Evolutionary conservation across 2,888 invertebrate species (phyloP), one percentile per base, ranked within the genome.

Genomic region (Eupithecia tripunctaria): DNA sequence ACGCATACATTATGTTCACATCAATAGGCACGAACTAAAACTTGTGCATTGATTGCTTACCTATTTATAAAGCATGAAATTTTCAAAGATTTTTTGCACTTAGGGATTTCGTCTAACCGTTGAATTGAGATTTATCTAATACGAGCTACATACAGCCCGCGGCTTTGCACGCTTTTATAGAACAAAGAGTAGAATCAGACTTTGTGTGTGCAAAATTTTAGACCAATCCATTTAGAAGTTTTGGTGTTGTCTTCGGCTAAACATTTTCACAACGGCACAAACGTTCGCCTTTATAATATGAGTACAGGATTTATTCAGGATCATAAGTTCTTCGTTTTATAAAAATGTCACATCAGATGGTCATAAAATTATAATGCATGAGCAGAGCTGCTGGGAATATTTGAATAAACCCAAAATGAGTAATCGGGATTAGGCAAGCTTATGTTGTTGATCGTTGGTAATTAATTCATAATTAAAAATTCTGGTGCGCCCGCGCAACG

Each of bases 381-480:
- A 25, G 63, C 62, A 21, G 63, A 69, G 10, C 8, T 36, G 66
- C 18, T 25, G 47, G n/a, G 79, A 71, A 76, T 74, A 80, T 81
- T 80, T 82, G 77, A 82, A 79, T 81, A 81, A 78, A 82, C 81
- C 80, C 75, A 82, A 84, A 82, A 84, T 84, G 85, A 86, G 82
- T 85, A 86, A 85, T 86, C 85, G 79, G 88, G 86, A 90, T 93
- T 92, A 91, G 87, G 88, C 92, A 89, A 90, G 87, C 89, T 89
- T 88, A 87, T 88, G 86, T 88, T 93, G 92, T 90, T 92, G 91
- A 90, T 92, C 90, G 90, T 88, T 86, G 87, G 89, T 92, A 93
- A 94, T 94, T 93, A 93, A 94, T 94, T 93, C 94, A 93, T 93
- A 93, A 94, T 94, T 94, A 94, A 94, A 94, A 94, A 93, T 94